These are phyloP conservation scores for Lonchura striata DNA, from an alignment of 2,113 vertebrate genomes.

Conservation along the genomic window DNA sequence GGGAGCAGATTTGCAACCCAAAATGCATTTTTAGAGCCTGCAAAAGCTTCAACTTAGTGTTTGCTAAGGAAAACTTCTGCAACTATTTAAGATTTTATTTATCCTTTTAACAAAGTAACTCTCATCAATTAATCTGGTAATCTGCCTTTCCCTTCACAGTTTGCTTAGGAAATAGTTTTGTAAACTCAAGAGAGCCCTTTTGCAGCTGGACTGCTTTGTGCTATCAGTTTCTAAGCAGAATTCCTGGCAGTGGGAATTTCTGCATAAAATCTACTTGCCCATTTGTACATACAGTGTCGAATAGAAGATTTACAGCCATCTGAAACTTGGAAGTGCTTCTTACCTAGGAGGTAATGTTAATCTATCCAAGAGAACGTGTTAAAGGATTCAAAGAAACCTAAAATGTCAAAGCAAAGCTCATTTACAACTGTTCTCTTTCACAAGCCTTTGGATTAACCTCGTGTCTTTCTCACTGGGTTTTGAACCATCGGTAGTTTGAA, in stretches of 20 bases:
- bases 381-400: neutral
- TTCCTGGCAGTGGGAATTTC: constrained; percentile 18
- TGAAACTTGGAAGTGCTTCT: neutral
- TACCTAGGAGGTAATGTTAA: neutral
- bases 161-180: constrained; percentile 37
- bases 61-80: neutral
- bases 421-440: neutral
- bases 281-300: neutral
- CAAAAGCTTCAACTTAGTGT: neutral
- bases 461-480: neutral
- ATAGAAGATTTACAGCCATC: neutral
- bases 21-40: constrained; percentile 23
- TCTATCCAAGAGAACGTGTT: neutral
- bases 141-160: neutral
- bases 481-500: neutral
- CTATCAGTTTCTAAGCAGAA: constrained; percentile 24
- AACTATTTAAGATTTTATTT: neutral
- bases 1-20: neutral
- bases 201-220: constrained; percentile 19
- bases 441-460: neutral
- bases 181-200: constrained; percentile 1
- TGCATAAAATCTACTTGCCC: neutral
- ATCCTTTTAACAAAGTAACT: neutral
- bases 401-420: neutral
- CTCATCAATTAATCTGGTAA: neutral